A percentile compares a stretch with the other conserved stretches of the same genome.
phyloP scores from a whole-genome alignment of 2,888 invertebrate species.

The Pyrochroa serraticornis region DNA sequence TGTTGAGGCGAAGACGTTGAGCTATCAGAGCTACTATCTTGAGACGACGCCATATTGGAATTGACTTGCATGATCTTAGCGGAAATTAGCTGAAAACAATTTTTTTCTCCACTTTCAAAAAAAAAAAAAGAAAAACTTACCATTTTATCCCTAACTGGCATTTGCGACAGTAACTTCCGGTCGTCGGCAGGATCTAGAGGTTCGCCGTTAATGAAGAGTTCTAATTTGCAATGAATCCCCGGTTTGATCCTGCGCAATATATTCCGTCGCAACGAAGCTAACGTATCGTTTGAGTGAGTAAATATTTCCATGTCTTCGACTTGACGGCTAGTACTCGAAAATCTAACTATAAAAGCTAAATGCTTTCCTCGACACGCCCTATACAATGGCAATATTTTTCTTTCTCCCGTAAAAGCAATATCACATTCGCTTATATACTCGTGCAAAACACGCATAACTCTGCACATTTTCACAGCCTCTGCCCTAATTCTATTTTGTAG shows the following conservation, averaged over 20 bases:
- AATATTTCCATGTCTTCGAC: conserved; percentile 91
- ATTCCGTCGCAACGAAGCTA: conserved; percentile 82
- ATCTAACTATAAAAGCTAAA: conserved; percentile 81
- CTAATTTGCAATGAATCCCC: conserved; percentile 82
- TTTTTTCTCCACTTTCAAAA: not conserved
- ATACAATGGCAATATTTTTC: conserved; percentile 86
- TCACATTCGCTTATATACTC: conserved; percentile 97
- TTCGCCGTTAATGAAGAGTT: conserved; percentile 89
- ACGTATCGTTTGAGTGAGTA: conserved; percentile 93
- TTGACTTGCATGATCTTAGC: conserved; percentile 79
- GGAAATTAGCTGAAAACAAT: conserved; percentile 65
- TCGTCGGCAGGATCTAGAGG: conserved; percentile 86
- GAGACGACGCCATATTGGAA: conserved; percentile 76
- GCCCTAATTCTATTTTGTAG: conserved; percentile 61
- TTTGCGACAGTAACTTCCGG: conserved; percentile 83
- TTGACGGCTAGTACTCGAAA: conserved; percentile 79
- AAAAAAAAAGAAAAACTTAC: conserved; percentile 59
- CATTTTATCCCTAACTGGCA: conserved; percentile 87
- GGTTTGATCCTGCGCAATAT: conserved; percentile 71
- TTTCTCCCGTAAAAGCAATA: conserved; percentile 83
- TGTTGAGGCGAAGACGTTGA: conserved; percentile 92
- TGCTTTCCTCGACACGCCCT: conserved; percentile 91
- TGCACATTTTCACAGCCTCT: conserved; percentile 86
- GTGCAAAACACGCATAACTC: conserved; percentile 91
- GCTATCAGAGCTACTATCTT: conserved; percentile 94